Evolutionary conservation across 2,888 invertebrate genomes (phyloP).

Genomic region (Limnephilus lunatus): DNA sequence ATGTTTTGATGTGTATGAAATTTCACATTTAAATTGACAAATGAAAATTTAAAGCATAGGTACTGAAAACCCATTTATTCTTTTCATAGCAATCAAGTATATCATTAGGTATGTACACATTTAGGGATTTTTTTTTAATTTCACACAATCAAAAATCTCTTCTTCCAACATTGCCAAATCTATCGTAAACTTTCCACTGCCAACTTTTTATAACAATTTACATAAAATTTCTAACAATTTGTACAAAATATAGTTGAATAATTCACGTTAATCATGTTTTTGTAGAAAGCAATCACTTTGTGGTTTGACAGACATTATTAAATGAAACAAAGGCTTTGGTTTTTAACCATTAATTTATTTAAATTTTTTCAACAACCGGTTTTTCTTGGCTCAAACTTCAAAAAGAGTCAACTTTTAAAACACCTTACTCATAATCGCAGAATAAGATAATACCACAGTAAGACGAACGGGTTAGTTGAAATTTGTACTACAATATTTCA

Average conservation of each 20-base stretch:
- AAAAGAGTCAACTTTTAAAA: accelerated
- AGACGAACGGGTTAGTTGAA: too few relatives aligned
- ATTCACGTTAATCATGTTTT: not conserved
- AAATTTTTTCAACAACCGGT: too few relatives aligned
- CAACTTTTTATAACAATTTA: slow-evolving; percentile 15
- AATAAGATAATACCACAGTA: too few relatives aligned
- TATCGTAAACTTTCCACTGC: not conserved
- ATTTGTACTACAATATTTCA: too few relatives aligned
- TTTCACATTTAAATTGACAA: not conserved
- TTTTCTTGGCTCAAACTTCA: too few relatives aligned
- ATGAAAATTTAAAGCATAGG: not conserved
- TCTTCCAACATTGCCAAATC: slow-evolving; percentile 31
- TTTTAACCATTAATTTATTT: too few relatives aligned
- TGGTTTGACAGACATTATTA: too few relatives aligned
- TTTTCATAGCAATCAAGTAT: not conserved
- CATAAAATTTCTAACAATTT: not conserved
- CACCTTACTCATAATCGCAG: too few relatives aligned
- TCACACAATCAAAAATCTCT: not conserved
- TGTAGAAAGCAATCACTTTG: too few relatives aligned
- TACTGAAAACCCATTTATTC: not conserved
- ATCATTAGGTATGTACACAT: not conserved
- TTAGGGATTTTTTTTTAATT: not conserved
- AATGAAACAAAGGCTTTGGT: too few relatives aligned
- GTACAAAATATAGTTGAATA: not conserved
- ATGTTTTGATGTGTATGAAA: not conserved